Conservation (phyloP, 2,888 invertebrate genomes). For the Deilephila elpenor region DNA sequence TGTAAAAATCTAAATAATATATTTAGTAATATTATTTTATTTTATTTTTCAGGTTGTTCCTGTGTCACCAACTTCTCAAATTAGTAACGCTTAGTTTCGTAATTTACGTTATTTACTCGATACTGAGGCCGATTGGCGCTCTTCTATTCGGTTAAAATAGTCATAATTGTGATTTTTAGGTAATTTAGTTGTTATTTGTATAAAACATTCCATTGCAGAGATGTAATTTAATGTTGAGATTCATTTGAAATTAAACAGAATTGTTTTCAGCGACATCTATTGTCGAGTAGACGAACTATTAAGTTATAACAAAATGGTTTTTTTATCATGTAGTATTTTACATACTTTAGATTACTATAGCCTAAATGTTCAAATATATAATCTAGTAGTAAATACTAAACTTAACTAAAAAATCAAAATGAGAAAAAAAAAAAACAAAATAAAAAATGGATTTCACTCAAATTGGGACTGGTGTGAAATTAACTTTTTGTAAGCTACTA, state of each 20-base stretch:
- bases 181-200: neutral
- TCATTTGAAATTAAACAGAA: neutral
- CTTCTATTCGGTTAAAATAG: constrained; percentile 34
- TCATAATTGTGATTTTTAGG: neutral
- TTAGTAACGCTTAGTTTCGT: constrained; percentile 54
- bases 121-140: constrained; percentile 50
- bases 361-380: too few relatives aligned
- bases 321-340: neutral
- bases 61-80: constrained; percentile 74
- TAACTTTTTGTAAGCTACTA: neutral
- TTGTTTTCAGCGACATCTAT: constrained; percentile 12
- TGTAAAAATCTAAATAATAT: too few relatives aligned
- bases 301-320: neutral
- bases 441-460: too few relatives aligned
- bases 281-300: neutral
- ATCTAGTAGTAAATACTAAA: too few relatives aligned
- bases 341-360: too few relatives aligned
- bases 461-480: neutral
- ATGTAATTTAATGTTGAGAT: neutral
- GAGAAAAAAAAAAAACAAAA: too few relatives aligned
- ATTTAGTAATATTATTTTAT: constrained; percentile 4
- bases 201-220: neutral
- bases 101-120: constrained; percentile 53
- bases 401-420: too few relatives aligned
- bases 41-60: constrained; percentile 73